Evolutionary conservation across 2,113 vertebrate species (phyloP).

Genomic region (Lonchura striata): DNA sequence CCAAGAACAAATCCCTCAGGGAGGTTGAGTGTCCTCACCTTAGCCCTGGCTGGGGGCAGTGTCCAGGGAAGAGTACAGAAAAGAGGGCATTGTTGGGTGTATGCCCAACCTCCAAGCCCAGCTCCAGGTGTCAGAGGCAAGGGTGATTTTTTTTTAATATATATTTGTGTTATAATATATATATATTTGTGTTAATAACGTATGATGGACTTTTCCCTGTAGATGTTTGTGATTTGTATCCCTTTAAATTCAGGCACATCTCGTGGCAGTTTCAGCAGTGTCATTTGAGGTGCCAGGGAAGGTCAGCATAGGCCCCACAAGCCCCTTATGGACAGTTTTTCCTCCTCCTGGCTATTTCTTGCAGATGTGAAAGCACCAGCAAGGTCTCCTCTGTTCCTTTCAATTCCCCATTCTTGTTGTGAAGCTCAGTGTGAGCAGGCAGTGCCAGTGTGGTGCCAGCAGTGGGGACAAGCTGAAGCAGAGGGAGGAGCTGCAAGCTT

Average conservation of each 20-base stretch:
- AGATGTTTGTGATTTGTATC: background rate
- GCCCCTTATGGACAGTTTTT: background rate
- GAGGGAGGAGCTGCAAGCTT: background rate
- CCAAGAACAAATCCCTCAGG: background rate
- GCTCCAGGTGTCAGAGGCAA: rapidly evolving
- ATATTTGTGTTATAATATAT: too few species aligned
- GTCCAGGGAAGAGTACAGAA: background rate
- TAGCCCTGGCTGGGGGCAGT: background rate
- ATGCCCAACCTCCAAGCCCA: background rate
- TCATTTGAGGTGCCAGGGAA: background rate
- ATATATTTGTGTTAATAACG: background rate
- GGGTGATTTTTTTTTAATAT: background rate
- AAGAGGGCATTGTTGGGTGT: background rate
- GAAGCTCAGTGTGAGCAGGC: rapidly evolving
- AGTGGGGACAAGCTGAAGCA: background rate
- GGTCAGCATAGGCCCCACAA: rapidly evolving
- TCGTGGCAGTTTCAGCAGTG: background rate
- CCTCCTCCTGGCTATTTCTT: background rate
- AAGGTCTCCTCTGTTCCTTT: background rate
- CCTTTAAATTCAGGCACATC: background rate
- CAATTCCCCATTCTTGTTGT: background rate
- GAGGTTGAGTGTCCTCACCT: background rate
- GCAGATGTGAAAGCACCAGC: background rate
- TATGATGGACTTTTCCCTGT: background rate
- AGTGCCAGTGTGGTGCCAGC: background rate